Conservation (phyloP, 1,140 invertebrate species). For the Eurosta solidaginis region DNA sequence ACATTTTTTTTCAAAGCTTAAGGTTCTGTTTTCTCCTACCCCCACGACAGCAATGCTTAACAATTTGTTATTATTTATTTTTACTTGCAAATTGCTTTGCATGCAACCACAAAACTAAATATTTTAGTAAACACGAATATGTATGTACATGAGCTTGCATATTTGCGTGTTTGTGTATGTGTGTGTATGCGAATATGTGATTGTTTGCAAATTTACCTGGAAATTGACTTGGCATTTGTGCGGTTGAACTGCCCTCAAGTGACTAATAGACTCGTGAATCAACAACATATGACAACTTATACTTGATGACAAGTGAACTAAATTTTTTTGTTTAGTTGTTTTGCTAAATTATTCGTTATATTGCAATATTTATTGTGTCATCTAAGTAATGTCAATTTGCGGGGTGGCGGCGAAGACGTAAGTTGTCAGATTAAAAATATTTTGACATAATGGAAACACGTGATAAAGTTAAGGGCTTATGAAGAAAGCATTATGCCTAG, state of each 20-base stretch:
- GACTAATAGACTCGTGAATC: neutral
- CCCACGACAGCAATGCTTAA: neutral
- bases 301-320: constrained; percentile 3
- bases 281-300: neutral
- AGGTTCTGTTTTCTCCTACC: neutral
- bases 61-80: constrained; percentile 6
- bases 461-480: neutral
- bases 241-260: neutral
- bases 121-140: neutral
- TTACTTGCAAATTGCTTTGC: neutral
- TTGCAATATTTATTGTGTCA: constrained; percentile 27
- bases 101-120: constrained; percentile 10
- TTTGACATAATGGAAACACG: neutral
- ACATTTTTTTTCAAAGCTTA: too few relatives aligned
- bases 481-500: too few relatives aligned
- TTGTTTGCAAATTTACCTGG: neutral
- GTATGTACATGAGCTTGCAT: too few relatives aligned
- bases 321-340: constrained; percentile 2
- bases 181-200: neutral
- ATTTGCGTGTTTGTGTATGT: neutral
- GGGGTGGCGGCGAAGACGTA: neutral
- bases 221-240: constrained; percentile 4
- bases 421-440: neutral
- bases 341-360: constrained; percentile 24
- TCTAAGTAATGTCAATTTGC: neutral